Base-by-base conservation (phyloP, 2,797 vertebrate species). In the Okamejei kenojei region DNA sequence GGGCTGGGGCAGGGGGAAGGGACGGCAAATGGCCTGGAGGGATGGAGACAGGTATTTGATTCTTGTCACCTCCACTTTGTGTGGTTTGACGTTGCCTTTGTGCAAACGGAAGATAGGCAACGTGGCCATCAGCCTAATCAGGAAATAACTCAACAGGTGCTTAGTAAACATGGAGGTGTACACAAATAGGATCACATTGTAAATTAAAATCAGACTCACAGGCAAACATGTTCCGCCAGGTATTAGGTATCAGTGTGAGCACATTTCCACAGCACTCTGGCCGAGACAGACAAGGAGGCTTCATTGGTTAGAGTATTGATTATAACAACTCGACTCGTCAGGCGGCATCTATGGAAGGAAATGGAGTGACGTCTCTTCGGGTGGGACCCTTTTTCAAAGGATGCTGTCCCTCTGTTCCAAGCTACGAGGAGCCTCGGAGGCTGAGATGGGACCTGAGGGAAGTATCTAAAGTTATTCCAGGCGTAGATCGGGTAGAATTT, bases 141-240 rank as follows among this genome's bases (percentile, higher is more conserved):
- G 84, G 84, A 88, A 88, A 88, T 88, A 88, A 88, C 61, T 68
- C 84, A 88, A 88, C 84, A 88, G 84, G 84, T 88, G 84, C 84
- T 88, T 88, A 32, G 84, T 88, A 88, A 88, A 88, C 82, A 88
- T 32, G n/a, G 61, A 68, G 84, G 63, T 88, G 84, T 68, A 68
- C 19, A 88, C 84, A 88, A 88, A 68, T 65, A 88, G 84, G 61
- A 68, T 68, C 84, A 68, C 84, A 68, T 88, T 32, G 63, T 88
- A 88, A 88, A 88, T 88, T 68, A 68, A 88, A 88, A 88, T 88
- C 63, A 88, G 82, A 19, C 58, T 86, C 15, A 8, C 84, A 68
- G 35, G 63, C 32, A 35, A 23, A 63, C 84, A 68, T 68, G 63
- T 88, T 88, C 61, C 68, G 84, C n/a, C 35, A 68, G 84, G 61